Conservation (phyloP, 1,140 invertebrate species). For the Paralvinella palmiformis region DNA sequence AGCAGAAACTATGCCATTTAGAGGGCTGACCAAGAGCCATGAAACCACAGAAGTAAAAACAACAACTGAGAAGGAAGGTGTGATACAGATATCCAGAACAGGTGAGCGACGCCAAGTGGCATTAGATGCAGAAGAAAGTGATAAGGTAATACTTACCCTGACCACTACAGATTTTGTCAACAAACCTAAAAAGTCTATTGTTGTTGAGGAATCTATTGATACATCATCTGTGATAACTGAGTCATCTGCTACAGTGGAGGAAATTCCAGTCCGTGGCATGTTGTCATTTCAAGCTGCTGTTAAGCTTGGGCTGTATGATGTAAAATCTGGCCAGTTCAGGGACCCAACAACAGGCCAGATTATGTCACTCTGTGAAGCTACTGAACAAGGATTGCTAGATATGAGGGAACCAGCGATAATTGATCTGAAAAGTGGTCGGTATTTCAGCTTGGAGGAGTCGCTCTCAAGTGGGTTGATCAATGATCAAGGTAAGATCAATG, state of each 20-base stretch:
- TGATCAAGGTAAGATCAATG: constrained; percentile 44
- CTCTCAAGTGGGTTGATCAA: constrained; percentile 46
- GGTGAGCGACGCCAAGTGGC: no score
- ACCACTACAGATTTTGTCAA: neutral
- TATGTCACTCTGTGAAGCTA: constrained; percentile 72
- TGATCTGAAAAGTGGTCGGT: constrained; percentile 68
- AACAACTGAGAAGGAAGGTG: neutral
- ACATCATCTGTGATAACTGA: no score
- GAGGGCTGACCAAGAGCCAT: neutral
- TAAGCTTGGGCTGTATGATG: constrained; percentile 70
- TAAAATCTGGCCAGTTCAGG: constrained; percentile 64
- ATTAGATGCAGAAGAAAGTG: neutral
- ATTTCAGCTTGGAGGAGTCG: constrained; percentile 41
- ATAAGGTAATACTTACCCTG: neutral
- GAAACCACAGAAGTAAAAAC: neutral
- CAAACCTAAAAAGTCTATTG: no score
- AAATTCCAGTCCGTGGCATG: constrained; percentile 10
- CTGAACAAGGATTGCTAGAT: constrained; percentile 63
- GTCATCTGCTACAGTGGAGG: constrained; percentile 16
- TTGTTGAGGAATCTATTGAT: constrained; percentile 7
- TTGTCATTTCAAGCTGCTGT: constrained; percentile 34
- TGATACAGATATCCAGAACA: no score
- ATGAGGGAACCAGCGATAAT: constrained; percentile 1
- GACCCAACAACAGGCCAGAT: constrained; percentile 61
- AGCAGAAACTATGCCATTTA: neutral